These are phyloP conservation scores for Dendrocincla fuliginosa DNA, from an alignment of 2,797 vertebrate genomes.

Conservation along the genomic window DNA sequence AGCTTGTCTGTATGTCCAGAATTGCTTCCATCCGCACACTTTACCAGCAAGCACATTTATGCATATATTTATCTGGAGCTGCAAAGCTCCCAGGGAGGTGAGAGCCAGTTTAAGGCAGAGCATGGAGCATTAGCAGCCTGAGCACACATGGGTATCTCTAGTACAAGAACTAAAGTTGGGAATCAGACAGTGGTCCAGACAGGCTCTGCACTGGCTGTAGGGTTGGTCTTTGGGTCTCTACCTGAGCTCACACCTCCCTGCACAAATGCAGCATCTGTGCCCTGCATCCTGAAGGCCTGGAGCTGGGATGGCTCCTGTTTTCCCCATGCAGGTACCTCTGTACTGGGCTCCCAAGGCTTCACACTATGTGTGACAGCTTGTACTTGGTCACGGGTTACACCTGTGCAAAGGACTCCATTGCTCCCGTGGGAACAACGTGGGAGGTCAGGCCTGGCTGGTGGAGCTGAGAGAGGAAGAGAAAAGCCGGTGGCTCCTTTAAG, in stretches of 20 bases:
- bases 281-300: neutral
- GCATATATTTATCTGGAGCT: neutral
- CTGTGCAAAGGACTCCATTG: neutral
- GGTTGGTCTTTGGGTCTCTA: neutral
- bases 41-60: neutral
- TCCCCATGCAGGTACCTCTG: rapidly evolving
- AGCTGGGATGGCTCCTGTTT: neutral
- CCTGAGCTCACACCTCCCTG: neutral
- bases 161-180: neutral
- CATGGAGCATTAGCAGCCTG: neutral
- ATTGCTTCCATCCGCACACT: neutral
- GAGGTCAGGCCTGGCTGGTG: neutral
- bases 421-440: neutral
- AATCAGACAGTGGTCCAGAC: neutral
- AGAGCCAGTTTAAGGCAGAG: neutral
- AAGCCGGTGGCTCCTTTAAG: conserved; percentile 39
- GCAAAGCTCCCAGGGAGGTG: neutral
- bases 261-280: neutral
- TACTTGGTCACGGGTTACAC: neutral
- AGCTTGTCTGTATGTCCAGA: neutral
- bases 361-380: neutral
- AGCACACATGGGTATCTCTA: neutral
- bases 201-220: neutral
- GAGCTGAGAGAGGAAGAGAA: neutral
- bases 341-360: neutral